Base-by-base conservation (phyloP, 2,113 vertebrate genomes). In the Pteropus alecto region DNA sequence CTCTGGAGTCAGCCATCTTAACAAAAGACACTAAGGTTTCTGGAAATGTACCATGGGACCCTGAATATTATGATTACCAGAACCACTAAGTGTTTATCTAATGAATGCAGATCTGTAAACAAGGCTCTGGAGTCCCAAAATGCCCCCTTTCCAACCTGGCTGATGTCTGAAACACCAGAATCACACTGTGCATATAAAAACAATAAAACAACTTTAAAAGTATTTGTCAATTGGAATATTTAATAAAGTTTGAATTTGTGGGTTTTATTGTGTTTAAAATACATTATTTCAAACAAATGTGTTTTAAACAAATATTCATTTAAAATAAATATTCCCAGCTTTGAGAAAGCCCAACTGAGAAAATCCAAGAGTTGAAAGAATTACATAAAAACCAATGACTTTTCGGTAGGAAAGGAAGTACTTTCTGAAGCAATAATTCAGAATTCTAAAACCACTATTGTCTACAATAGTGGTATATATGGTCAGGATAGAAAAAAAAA, bases 271-370 rank as follows among this genome's bases (percentile, higher is more conserved):
- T 61, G 46, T 68, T 93, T 85, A 73, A 89, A 92, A 93, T 67
- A 51, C 18, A 71, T 87, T 41, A 92, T 60, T 81, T 81, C 70
- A 90, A 81, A 87, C n/a, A 90, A 93, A 93, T 93, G 28, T 68
- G 74, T 91, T 70, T 95, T 73, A 68, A 88, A 35, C 41, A 93
- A 85, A 82, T 70, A 95, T 92, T 96, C 82, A 67, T 89, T 73
- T 93, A 63, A 88, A 97, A 83, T 48, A 95, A 89, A 73, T 78
- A 95, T 68, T 46, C 22, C 35, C n/a, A 73, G 48, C 70, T 73
- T 71, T 68, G 14, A 92, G 73, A 91, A 88, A 74, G 22, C 21
- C 60, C 56, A 91, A 28, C 5, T 60, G n/a, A 46, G n/a, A 67
- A 84, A 70, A 87, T 35, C 14, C 18, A 28, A 81, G 51, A 82